Base-by-base conservation (phyloP, 2,113 vertebrate genomes). In the Pachyramphus minor region DNA sequence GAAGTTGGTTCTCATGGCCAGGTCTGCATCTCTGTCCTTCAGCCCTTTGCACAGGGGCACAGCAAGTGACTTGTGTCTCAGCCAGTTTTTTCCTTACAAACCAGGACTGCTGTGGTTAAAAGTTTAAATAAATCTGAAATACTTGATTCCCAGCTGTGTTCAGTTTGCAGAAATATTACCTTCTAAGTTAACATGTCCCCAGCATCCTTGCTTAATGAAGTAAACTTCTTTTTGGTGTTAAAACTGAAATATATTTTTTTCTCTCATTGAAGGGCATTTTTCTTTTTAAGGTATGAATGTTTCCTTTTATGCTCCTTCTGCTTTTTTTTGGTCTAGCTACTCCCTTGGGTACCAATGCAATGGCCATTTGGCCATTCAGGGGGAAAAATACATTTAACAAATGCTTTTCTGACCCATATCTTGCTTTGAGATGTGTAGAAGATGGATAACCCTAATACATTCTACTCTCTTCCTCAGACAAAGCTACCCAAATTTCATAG, bases 351-450 rank as follows among this genome's bases (percentile, higher is more conserved):
- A 87, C 67, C 58, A 78, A 73, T 66, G 74, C 89, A 87, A 73
- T 84, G 91, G 73, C 96, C 89, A 95, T 95, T 97, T 97, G 96
- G 94, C 95, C 94, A 94, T 94, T 97, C 83, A 59, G 76, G 92
- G 69, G 94, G 87, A 97, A 97, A 97, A 97, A 95, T 89, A 84
- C 94, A 93, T 95, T 98, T 97, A 94, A 88, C 92, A 96, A 96
- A 93, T 96, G 89, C 92, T 97, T 97, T 97, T 89, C 93, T 96
- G 96, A 97, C 96, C 94, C 86, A 93, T 96, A 93, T 95, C 95
- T 96, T 87, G 87, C 89, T 95, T 76, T 64, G 90, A 97, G 95
- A 91, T 77, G 86, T 77, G 79, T 64, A 74, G 63, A 79, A 88
- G 79, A 84, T 66, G 83, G 66, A 73, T 88, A 73, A 69, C 79